These are phyloP conservation scores for Tachina fera DNA, from an alignment of 2,888 invertebrate genomes.

Conservation along the genomic window DNA sequence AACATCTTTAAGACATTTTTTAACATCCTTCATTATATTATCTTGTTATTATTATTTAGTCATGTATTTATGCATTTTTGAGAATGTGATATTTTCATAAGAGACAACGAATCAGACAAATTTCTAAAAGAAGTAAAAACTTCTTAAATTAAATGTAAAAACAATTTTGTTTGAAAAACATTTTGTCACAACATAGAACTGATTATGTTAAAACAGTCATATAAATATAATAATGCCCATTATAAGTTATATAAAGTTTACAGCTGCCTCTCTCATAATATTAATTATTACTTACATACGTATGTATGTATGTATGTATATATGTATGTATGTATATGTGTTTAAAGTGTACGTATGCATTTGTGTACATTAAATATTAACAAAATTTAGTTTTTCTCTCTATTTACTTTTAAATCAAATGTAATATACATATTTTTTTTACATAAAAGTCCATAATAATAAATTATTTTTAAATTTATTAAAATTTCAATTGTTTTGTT, in stretches of 20 bases:
- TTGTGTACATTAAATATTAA: constrained; percentile 31
- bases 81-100: constrained; percentile 70
- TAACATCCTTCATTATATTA: constrained; percentile 66
- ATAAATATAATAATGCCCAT: constrained; percentile 18
- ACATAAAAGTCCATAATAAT: neutral
- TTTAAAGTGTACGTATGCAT: constrained; percentile 6
- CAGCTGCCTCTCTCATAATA: constrained; percentile 14
- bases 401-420: constrained; percentile 35
- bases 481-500: too few species aligned
- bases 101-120: constrained; percentile 17
- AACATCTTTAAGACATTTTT: constrained; percentile 41
- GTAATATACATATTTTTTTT: constrained; percentile 9
- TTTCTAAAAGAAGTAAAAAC: neutral
- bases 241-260: constrained; percentile 21
- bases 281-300: neutral
- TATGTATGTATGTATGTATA: neutral
- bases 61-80: constrained; percentile 71
- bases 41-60: constrained; percentile 72
- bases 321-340: neutral
- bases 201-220: constrained; percentile 53
- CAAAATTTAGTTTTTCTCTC: constrained; percentile 28
- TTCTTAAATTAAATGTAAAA: constrained; percentile 12
- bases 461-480: too few species aligned
- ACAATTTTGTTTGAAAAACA: constrained; percentile 47
- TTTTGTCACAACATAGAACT: constrained; percentile 44